phyloP scores from a whole-genome alignment of 2,113 vertebrate genomes.

The Emydura subglobosa region DNA sequence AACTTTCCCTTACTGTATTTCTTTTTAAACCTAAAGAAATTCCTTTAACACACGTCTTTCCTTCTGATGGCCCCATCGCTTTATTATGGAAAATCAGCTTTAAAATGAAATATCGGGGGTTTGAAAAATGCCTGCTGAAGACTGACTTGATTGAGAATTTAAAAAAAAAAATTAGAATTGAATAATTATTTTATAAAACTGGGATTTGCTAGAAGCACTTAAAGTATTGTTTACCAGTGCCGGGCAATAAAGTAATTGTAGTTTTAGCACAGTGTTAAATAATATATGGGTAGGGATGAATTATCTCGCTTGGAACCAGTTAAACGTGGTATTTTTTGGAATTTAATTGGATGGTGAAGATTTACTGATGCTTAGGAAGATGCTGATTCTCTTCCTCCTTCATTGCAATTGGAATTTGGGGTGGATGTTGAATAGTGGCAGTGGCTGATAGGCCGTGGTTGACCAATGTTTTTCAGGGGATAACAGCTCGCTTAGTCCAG shows the following conservation, averaged over 20 bases:
- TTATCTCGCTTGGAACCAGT: neutral
- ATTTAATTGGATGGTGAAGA: neutral
- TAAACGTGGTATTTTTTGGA: neutral
- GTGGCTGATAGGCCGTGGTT: neutral
- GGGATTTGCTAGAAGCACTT: neutral
- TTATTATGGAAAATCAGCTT: rapidly evolving
- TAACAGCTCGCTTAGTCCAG: neutral
- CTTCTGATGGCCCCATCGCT: neutral
- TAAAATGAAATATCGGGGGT: neutral
- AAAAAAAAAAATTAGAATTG: neutral
- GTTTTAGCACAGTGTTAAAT: slow-evolving; percentile 31
- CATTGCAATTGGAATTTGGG: neutral
- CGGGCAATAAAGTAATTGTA: slow-evolving; percentile 20
- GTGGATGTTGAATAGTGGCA: neutral
- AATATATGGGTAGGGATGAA: neutral
- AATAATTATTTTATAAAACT: slow-evolving; percentile 2
- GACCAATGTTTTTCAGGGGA: neutral
- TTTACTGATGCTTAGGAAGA: neutral
- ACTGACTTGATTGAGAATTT: neutral
- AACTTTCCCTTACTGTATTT: rapidly evolving
- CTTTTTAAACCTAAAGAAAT: neutral
- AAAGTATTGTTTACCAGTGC: slow-evolving; percentile 17
- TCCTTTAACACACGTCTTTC: neutral
- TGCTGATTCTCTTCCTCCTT: neutral
- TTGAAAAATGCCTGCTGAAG: neutral